Conservation (phyloP, 2,113 vertebrate species). For the Pao palembangensis region DNA sequence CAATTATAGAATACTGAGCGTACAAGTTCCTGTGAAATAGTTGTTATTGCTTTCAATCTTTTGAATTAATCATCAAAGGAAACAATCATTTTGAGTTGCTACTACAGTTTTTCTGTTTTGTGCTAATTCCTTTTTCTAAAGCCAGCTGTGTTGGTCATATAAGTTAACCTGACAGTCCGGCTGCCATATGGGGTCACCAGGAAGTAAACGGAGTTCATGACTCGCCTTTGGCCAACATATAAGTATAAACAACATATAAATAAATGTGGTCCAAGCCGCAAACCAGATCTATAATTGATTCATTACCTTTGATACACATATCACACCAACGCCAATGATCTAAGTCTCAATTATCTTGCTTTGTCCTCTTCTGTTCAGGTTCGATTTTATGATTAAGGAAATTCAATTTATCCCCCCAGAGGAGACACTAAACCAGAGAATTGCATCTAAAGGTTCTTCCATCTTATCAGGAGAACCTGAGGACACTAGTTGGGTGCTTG, state of each 20-base stretch:
- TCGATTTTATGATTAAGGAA: slow-evolving; percentile 56
- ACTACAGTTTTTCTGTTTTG: slow-evolving; percentile 1
- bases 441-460: slow-evolving; percentile 27
- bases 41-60: background rate
- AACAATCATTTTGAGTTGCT: background rate
- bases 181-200: slow-evolving; percentile 12
- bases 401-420: slow-evolving; percentile 54
- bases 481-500: slow-evolving; percentile 1
- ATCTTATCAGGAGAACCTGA: slow-evolving; percentile 27
- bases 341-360: slow-evolving; percentile 32
- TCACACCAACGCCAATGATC: slow-evolving; percentile 32
- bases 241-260: too few relatives aligned
- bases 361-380: slow-evolving; percentile 12
- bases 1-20: too few relatives aligned
- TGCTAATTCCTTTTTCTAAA: too few relatives aligned
- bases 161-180: slow-evolving; percentile 46
- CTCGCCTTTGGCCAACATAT: slow-evolving; percentile 9
- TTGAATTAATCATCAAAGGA: slow-evolving; percentile 30
- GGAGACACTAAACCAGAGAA: slow-evolving; percentile 22
- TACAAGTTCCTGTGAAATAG: too few relatives aligned
- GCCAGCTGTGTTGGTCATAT: too few relatives aligned
- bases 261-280: slow-evolving; percentile 26
- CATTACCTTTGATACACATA: slow-evolving; percentile 16
- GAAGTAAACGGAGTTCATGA: slow-evolving; percentile 13
- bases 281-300: slow-evolving; percentile 22